A percentile compares a stretch with the other conserved stretches of the same genome.
phyloP scores from a whole-genome alignment of 2,113 vertebrate species.

The Thunnus maccoyii region DNA sequence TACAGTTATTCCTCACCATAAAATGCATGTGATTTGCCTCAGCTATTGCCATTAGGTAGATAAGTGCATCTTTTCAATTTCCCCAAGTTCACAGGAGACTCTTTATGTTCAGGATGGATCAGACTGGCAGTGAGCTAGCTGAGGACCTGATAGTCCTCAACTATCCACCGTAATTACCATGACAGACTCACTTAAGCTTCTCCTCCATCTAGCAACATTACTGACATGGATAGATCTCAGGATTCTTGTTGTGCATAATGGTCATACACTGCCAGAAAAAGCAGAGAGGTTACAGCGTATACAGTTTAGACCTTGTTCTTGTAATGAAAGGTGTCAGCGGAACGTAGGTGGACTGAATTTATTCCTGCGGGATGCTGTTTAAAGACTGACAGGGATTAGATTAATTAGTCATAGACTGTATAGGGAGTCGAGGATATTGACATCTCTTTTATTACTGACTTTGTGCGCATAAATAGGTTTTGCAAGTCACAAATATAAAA shows the following conservation, averaged over 20 bases:
- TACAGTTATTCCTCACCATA: constrained; percentile 61
- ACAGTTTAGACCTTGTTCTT: constrained; percentile 52
- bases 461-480: constrained; percentile 37
- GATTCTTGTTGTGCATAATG: constrained; percentile 69
- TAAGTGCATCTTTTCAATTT: constrained; percentile 80
- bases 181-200: constrained; percentile 81
- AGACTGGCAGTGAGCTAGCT: constrained; percentile 62
- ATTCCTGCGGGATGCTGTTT: constrained; percentile 55
- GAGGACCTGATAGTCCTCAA: constrained; percentile 77
- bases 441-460: constrained; percentile 47
- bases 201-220: constrained; percentile 72
- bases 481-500: constrained; percentile 22
- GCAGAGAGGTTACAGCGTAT: constrained; percentile 49
- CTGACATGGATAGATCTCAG: constrained; percentile 66
- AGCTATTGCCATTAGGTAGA: constrained; percentile 76
- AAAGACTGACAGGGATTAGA: constrained; percentile 70
- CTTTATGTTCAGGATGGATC: constrained; percentile 72
- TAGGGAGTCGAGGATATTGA: constrained; percentile 59
- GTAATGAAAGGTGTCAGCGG: constrained; percentile 60
- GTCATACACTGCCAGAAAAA: constrained; percentile 25
- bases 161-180: constrained; percentile 78
- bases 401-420: constrained; percentile 67
- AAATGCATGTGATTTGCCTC: constrained; percentile 76
- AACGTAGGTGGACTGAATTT: constrained; percentile 44
- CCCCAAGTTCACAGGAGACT: constrained; percentile 73